These are phyloP conservation scores for Daboia siamensis DNA, from an alignment of 2,113 vertebrate genomes.

Conservation along the genomic window DNA sequence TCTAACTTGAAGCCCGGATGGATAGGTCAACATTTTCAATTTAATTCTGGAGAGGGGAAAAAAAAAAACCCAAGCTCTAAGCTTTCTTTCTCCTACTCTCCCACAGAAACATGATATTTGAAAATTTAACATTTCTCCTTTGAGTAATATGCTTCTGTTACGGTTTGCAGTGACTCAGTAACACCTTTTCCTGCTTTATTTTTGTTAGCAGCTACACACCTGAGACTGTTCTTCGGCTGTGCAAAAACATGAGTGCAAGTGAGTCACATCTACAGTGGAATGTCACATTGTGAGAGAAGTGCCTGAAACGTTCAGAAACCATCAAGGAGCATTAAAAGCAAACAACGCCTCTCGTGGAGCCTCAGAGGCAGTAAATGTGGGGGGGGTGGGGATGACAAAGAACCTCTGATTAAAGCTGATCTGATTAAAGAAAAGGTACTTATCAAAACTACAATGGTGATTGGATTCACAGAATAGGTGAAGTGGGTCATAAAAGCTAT, in stretches of 20 bases:
- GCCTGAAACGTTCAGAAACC: conserved; percentile 44
- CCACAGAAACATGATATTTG: neutral
- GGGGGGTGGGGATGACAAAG: conserved; percentile 39
- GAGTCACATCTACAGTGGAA: conserved; percentile 17
- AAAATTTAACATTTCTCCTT: conserved; percentile 37
- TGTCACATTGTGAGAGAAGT: conserved; percentile 37
- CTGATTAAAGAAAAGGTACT: conserved; percentile 29
- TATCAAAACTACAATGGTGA: conserved; percentile 19
- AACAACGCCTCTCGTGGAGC: conserved; percentile 40
- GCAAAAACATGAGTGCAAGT: conserved; percentile 2
- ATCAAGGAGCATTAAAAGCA: neutral
- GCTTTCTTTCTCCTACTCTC: neutral
- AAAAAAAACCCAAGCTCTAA: neutral
- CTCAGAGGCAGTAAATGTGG: conserved; percentile 25
- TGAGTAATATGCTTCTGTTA: neutral
- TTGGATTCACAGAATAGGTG: conserved; percentile 34
- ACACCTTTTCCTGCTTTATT: neutral
- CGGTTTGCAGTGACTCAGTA: conserved; percentile 44
- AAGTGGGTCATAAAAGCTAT: neutral
- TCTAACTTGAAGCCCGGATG: neutral
- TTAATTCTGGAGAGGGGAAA: neutral
- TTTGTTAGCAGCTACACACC: conserved; percentile 37
- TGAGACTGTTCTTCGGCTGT: conserved; percentile 27
- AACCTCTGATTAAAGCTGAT: conserved; percentile 57
- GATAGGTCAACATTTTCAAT: neutral